phyloP scores from a whole-genome alignment of 2,113 vertebrate species.

The Pipra filicauda region DNA sequence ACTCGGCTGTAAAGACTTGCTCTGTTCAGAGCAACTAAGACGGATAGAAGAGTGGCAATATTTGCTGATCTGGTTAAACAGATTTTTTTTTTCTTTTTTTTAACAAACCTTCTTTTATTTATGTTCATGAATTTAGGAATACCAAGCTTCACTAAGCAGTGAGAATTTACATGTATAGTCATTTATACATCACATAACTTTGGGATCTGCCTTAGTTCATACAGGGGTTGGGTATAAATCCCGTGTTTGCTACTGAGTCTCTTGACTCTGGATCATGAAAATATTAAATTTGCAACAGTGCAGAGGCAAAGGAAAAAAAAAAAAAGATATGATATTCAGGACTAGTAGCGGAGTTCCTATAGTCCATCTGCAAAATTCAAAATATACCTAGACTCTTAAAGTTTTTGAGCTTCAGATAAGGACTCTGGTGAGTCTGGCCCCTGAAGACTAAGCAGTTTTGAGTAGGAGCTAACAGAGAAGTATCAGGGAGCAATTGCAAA shows the following conservation, averaged over 20 bases:
- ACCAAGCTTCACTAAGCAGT: background rate
- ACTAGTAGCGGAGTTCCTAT: background rate
- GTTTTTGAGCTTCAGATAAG: background rate
- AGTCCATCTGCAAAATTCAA: background rate
- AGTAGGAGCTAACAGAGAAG: background rate
- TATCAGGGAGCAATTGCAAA: background rate
- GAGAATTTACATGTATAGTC: background rate
- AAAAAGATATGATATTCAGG: background rate
- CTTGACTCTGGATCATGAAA: background rate
- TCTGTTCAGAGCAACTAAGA: background rate
- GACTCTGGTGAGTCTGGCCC: background rate
- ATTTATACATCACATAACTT: background rate
- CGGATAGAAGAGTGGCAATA: background rate
- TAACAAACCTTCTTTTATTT: background rate
- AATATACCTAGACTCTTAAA: background rate
- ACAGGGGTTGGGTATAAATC: background rate
- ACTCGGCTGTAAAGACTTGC: background rate
- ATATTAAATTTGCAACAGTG: background rate
- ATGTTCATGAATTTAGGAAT: background rate
- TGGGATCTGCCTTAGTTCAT: background rate
- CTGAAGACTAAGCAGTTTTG: background rate
- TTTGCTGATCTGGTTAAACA: background rate
- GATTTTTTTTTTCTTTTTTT: background rate
- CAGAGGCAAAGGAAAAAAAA: background rate
- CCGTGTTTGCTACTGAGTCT: background rate